Evolutionary conservation across 2,113 vertebrate species (phyloP).

Genomic region (Notarius quadriscutis): DNA sequence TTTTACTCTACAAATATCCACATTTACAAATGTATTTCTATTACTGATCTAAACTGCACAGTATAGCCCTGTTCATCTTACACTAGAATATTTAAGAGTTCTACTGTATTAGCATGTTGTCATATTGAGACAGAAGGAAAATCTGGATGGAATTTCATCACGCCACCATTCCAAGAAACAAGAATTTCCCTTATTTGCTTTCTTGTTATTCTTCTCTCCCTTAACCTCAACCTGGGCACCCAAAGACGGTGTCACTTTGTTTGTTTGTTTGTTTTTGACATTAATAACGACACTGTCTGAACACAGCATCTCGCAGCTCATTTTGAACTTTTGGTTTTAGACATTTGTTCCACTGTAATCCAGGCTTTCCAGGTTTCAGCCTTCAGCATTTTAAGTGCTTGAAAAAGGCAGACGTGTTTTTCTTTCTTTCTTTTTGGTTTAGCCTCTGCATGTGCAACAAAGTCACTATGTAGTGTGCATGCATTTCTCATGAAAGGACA

Average conservation of each 20-base stretch:
- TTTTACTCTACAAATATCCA: neutral
- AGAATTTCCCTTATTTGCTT: neutral
- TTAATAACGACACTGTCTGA: neutral
- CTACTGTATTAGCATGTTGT: neutral
- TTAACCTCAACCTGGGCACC: neutral
- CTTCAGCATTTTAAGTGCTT: too few species aligned
- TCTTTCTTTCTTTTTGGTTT: neutral
- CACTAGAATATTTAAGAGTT: neutral
- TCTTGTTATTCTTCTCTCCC: neutral
- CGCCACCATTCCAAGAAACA: neutral
- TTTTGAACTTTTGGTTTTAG: neutral
- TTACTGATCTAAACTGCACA: neutral
- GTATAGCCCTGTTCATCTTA: neutral
- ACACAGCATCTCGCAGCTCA: neutral
- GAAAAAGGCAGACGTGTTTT: too few species aligned
- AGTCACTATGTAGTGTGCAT: neutral
- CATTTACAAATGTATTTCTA: neutral
- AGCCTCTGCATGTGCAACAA: neutral
- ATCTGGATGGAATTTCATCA: neutral
- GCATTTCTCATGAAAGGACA: neutral
- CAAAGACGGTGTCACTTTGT: slow-evolving; percentile 27
- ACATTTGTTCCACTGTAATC: neutral
- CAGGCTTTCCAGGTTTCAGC: neutral
- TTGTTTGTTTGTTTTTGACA: too few species aligned
- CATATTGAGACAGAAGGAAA: neutral